Percentiles rank a stretch among this genome's conserved stretches.
Conservation (phyloP, 2,888 invertebrate genomes). For the Odontomyia ornata region DNA sequence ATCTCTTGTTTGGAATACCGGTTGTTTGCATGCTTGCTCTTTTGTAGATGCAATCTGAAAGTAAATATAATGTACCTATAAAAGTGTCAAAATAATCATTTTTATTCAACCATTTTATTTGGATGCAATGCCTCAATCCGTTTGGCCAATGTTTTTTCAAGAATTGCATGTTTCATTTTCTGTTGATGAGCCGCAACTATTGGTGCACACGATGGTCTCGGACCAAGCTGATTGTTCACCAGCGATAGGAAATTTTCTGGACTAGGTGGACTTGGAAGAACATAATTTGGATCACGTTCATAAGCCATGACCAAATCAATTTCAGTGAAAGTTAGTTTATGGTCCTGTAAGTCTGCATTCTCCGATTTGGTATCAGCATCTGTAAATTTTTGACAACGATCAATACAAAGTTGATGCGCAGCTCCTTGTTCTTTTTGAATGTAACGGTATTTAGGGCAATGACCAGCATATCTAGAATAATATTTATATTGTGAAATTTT, state of each 20-base stretch:
- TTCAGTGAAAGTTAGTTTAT: conserved; percentile 15
- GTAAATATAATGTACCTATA: no score
- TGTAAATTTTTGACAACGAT: background rate
- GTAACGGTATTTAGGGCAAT: background rate
- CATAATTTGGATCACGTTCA: conserved; percentile 12
- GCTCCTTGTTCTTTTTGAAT: background rate
- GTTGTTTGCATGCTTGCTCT: no score
- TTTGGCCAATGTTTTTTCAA: background rate
- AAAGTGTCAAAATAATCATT: no score
- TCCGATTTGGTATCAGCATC: no score
- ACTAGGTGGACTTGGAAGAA: background rate
- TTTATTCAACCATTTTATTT: background rate
- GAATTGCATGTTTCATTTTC: background rate
- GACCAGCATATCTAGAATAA: conserved; percentile 52
- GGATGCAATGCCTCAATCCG: background rate
- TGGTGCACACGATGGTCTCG: background rate
- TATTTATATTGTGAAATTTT: background rate
- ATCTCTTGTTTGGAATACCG: no score
- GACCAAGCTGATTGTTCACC: background rate
- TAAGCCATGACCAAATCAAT: conserved; percentile 7
- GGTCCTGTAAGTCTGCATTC: background rate
- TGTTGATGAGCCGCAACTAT: background rate
- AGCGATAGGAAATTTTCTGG: background rate
- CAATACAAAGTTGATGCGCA: background rate
- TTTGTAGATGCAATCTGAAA: no score